Evolutionary conservation across 64 coral and sea anemone genomes (phyloP).

Genomic region (Acropora tenuis): DNA sequence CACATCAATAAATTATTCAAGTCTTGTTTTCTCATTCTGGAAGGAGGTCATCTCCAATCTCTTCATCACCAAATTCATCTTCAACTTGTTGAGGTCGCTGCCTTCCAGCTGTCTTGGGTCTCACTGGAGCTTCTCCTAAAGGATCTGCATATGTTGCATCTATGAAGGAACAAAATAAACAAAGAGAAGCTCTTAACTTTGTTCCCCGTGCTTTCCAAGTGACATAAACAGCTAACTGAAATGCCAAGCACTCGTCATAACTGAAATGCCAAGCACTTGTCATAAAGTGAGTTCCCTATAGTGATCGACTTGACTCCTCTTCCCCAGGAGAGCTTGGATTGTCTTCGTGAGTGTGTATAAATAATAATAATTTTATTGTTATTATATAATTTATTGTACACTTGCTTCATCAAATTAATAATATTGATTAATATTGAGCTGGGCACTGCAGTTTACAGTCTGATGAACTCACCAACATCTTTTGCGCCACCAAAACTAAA

Average conservation of each 20-base stretch:
- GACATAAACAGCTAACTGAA: not conserved
- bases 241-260: too few relatives aligned
- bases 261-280: too few relatives aligned
- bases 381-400: too few relatives aligned
- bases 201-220: too few relatives aligned
- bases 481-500: slow-evolving; percentile 65
- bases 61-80: slow-evolving; percentile 98
- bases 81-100: slow-evolving; percentile 73
- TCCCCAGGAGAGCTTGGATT: too few relatives aligned
- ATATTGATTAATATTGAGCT: not conserved
- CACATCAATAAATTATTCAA: not conserved
- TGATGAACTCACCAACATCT: slow-evolving; percentile 80
- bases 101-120: slow-evolving; percentile 97
- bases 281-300: too few relatives aligned
- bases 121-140: slow-evolving; percentile 90
- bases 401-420: not conserved
- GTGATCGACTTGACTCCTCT: too few relatives aligned
- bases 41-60: slow-evolving; percentile 95
- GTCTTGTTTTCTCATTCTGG: slow-evolving; percentile 65
- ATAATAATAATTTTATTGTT: too few relatives aligned
- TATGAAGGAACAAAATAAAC: not conserved
- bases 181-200: too few relatives aligned
- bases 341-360: too few relatives aligned
- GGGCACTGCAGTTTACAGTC: too few relatives aligned
- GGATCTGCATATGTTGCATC: slow-evolving; percentile 97